Evolutionary conservation across 2,797 vertebrate genomes (phyloP).

Genomic region (Cuniculus paca): DNA sequence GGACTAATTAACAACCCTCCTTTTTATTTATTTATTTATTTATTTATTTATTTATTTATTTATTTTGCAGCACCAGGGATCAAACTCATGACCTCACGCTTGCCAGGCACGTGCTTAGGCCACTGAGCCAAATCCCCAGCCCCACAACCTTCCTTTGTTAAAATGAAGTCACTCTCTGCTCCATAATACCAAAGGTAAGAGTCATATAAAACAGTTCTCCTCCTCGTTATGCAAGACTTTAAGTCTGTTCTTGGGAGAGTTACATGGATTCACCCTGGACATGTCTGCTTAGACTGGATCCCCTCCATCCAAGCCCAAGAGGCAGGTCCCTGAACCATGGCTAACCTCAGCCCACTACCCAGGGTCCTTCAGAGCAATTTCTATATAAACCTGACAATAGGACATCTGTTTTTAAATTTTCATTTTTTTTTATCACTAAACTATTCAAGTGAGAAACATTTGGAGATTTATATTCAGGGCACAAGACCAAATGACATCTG

Average conservation of each 20-base stretch:
- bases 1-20: neutral
- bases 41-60: too few relatives aligned
- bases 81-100: too few relatives aligned
- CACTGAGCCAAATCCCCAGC: too few relatives aligned
- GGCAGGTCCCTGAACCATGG: neutral
- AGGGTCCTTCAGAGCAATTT: neutral
- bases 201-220: neutral
- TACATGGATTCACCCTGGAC: rapidly evolving
- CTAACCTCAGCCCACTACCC: neutral
- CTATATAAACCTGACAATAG: neutral
- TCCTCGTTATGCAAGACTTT: neutral
- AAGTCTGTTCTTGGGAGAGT: neutral
- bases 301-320: neutral
- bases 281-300: neutral
- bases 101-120: too few relatives aligned
- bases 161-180: neutral
- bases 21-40: too few relatives aligned
- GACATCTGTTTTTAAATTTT: constrained; percentile 77
- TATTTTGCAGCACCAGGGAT: too few relatives aligned
- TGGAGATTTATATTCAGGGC: constrained; percentile 84
- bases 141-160: neutral
- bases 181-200: neutral
- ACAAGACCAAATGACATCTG: constrained; percentile 79
- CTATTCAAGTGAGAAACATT: constrained; percentile 83
- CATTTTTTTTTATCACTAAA: constrained; percentile 68